Base-by-base conservation (phyloP, 2,797 vertebrate species). In the Odontamblyopus lacepedii region DNA sequence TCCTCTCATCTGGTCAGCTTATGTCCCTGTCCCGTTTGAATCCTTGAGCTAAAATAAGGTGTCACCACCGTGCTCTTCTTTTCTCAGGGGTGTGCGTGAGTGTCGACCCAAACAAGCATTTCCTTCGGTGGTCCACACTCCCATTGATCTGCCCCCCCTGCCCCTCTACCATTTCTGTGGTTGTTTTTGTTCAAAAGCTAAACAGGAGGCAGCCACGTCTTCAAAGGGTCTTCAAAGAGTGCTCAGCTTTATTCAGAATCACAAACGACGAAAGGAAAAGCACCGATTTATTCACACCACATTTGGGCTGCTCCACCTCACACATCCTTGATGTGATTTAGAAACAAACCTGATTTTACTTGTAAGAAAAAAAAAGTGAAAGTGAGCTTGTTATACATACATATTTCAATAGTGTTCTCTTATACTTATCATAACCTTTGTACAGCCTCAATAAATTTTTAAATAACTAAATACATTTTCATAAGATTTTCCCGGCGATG, bases 141-240 rank as follows among this genome's bases (percentile, higher is more conserved):
- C 63, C 70, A 76, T 73, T 83, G 77, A 82, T 83, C 59, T 41
- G 7, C 82, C 51, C 50, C 61, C 5, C 57, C 56, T 27, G 56
- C 11, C 57, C 26, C 26, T 5, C 26, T 63, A 44, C 11, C 41
- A 15, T 44, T 15, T 72, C 64, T 64, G 71, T 59, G 50, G 41
- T 73, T 81, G 67, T 77, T 71, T 77, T 75, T 72, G 69, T 72
- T 60, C 63, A 65, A 73, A 62, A 63, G 69, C 44, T 73, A 55
- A 70, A 72, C 57, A 55, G 69, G 41, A 70, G 61, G 61, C 1
- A 12, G 63, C 18, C 70, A 51, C 4, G 38, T 73, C 72, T 85
- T 83, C 77, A 83, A 64, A 38, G 35, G 8, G 35, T 38, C 67
- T 67, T 63, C 1, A 72, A 65, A 77, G 79, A 77, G 60, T 64